Conservation (phyloP, 2,113 vertebrate genomes). For the Lontra canadensis region DNA sequence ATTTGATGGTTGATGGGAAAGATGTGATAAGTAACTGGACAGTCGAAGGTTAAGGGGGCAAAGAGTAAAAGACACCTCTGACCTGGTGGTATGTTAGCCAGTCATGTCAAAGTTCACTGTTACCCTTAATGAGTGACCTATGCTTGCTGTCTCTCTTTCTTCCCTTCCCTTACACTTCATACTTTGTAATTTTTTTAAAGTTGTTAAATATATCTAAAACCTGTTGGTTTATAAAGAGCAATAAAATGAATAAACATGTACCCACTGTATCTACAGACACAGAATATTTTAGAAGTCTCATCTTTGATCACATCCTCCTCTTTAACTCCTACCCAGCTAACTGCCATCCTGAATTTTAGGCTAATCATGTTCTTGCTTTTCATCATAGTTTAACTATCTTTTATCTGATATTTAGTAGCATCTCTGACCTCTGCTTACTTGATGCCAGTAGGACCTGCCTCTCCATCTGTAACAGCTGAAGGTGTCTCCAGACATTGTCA, state of each 20-base stretch:
- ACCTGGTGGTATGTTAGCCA: not conserved
- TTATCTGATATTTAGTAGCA: not conserved
- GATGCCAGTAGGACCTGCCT: not conserved
- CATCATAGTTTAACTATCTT: not conserved
- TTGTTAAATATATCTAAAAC: not conserved
- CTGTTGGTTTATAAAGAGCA: not conserved
- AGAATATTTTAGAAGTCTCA: not conserved
- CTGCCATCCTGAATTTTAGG: not conserved
- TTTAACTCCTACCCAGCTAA: not conserved
- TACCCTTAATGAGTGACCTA: not conserved
- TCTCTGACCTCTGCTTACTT: not conserved
- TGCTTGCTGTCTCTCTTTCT: not conserved
- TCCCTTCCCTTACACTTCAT: not conserved
- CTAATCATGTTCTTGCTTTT: not conserved
- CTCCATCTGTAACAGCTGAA: not conserved
- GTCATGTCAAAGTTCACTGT: not conserved
- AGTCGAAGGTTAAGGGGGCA: not conserved
- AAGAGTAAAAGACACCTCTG: not conserved
- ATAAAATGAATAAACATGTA: not conserved
- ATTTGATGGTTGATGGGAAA: not conserved
- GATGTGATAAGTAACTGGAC: not conserved
- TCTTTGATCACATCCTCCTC: not conserved
- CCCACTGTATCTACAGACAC: not conserved
- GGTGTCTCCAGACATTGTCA: not conserved
- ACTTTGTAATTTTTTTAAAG: not conserved